phyloP scores from a whole-genome alignment of 2,797 vertebrate species.

The Lagodon rhomboides region DNA sequence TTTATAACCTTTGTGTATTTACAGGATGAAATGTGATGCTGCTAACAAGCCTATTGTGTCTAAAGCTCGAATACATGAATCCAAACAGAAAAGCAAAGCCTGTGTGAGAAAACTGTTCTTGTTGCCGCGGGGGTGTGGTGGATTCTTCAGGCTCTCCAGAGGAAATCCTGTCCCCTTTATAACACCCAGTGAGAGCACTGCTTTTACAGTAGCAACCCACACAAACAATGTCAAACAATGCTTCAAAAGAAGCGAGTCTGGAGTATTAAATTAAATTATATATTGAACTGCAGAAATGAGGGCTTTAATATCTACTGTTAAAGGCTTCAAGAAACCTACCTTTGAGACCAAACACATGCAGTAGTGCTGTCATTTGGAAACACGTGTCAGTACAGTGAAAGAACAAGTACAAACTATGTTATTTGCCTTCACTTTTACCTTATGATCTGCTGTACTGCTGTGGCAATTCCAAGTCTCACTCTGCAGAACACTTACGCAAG shows the following conservation, averaged over 20 bases:
- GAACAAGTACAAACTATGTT: slow-evolving; percentile 6
- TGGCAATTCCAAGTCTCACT: slow-evolving; percentile 12
- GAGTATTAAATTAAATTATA: slow-evolving; percentile 17
- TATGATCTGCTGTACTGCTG: not conserved
- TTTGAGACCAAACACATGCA: not conserved
- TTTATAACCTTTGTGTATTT: slow-evolving; percentile 14
- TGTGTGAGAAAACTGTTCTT: slow-evolving; percentile 10
- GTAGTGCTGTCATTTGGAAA: not conserved
- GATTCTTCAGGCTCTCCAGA: slow-evolving; percentile 51
- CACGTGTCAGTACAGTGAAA: not conserved
- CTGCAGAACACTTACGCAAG: slow-evolving; percentile 38
- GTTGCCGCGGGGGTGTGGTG: slow-evolving; percentile 46
- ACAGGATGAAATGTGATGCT: slow-evolving; percentile 14
- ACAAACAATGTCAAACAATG: slow-evolving; percentile 49
- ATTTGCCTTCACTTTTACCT: slow-evolving; percentile 5
- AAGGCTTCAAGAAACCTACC: not conserved
- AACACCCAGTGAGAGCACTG: slow-evolving; percentile 55
- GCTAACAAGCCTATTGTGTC: not conserved
- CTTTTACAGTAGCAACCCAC: slow-evolving; percentile 51
- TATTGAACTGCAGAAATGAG: not conserved
- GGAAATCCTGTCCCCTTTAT: slow-evolving; percentile 81
- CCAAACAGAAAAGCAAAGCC: slow-evolving; percentile 22
- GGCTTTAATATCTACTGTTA: not conserved
- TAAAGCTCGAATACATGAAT: slow-evolving; percentile 6
- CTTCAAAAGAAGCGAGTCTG: slow-evolving; percentile 32